Conservation (phyloP, 2,888 invertebrate genomes). For the Chaitophorus viminalis region DNA sequence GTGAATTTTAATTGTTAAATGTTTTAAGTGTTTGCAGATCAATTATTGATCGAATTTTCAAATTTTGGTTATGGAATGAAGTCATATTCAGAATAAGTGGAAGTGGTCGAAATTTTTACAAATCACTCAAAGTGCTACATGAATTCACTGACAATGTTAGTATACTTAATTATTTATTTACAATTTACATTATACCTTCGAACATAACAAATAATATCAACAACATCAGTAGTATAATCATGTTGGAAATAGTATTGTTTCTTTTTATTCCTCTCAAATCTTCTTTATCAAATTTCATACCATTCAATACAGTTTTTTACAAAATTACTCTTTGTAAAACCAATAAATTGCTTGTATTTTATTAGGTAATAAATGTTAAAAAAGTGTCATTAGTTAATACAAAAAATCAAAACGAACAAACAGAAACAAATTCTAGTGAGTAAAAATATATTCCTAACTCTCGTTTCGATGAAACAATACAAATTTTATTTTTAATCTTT, state of each 20-base stretch:
- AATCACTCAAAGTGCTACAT: slow-evolving; percentile 58
- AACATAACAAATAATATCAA: too few species aligned
- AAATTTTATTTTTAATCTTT: too few species aligned
- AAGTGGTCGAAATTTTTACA: slow-evolving; percentile 56
- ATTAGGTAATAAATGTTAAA: not conserved
- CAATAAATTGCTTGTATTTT: not conserved
- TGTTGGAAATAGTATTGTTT: too few species aligned
- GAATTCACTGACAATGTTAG: slow-evolving; percentile 62
- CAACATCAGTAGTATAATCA: too few species aligned
- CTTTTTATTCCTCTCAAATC: too few species aligned
- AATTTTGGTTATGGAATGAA: slow-evolving; percentile 60
- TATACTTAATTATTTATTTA: not conserved
- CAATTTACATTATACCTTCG: too few species aligned
- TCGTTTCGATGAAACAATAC: too few species aligned
- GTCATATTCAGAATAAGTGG: slow-evolving; percentile 48
- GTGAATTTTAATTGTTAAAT: not conserved
- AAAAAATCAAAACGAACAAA: not conserved
- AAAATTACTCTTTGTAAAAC: too few species aligned
- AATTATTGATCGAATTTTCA: slow-evolving; percentile 13
- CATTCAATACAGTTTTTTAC: too few species aligned
- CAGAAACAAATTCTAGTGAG: not conserved
- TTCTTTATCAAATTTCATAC: too few species aligned
- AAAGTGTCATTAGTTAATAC: not conserved
- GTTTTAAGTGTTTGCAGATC: slow-evolving; percentile 45
- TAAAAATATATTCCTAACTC: not conserved